A percentile compares a stretch with the other conserved stretches of the same genome.
Evolutionary conservation across 2,113 vertebrate genomes (phyloP).

Genomic region (Ciconia maguari): DNA sequence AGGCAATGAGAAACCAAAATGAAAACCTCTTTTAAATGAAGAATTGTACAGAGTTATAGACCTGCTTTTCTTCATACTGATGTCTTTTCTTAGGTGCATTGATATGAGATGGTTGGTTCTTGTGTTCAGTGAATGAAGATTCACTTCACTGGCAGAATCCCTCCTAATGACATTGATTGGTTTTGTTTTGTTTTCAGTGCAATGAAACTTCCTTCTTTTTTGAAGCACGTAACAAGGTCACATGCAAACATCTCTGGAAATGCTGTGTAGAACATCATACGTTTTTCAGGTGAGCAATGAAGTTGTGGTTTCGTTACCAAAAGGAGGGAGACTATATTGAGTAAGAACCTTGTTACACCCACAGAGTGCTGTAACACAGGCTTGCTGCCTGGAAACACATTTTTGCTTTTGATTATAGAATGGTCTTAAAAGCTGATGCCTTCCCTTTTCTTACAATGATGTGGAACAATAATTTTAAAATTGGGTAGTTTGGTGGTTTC

Average conservation of each 20-base stretch:
- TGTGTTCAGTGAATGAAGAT: neutral
- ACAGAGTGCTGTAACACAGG: neutral
- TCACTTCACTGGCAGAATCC: neutral
- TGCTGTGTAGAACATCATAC: slow-evolving; percentile 90
- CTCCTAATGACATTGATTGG: neutral
- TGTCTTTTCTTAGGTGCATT: neutral
- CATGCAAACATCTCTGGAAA: slow-evolving; percentile 91
- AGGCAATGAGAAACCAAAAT: neutral
- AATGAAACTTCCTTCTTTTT: slow-evolving; percentile 92
- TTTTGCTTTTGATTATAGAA: neutral
- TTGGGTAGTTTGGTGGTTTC: neutral
- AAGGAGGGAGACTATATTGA: neutral
- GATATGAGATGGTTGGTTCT: neutral
- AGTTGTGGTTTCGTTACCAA: neutral
- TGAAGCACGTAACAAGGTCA: slow-evolving; percentile 79
- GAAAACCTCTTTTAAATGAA: neutral
- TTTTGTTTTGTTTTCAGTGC: slow-evolving; percentile 73
- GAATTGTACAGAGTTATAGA: neutral
- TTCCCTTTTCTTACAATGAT: neutral
- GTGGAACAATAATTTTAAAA: neutral
- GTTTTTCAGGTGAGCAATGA: slow-evolving; percentile 83
- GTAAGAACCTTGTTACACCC: neutral
- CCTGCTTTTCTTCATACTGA: neutral
- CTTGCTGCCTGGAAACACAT: neutral
- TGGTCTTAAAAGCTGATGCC: neutral